These are phyloP conservation scores for Pristionchus pacificus DNA, from an alignment of 1,140 invertebrate genomes.

Conservation along the genomic window DNA sequence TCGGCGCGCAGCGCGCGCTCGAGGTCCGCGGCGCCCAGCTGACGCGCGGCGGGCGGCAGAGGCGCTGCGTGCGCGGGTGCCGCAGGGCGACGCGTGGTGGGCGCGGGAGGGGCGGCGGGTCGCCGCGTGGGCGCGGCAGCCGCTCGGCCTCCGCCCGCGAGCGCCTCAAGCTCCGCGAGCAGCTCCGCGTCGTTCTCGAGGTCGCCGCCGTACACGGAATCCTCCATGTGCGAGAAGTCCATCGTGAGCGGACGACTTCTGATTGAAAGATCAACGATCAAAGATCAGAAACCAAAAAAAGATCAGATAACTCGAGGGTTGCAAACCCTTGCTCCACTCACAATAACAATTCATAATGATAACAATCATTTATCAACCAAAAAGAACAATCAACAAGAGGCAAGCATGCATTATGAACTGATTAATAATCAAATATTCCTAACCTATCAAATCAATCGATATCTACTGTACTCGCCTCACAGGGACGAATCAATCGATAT, in stretches of 20 bases:
- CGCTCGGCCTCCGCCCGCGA: neutral
- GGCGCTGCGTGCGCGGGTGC: conserved; percentile 1
- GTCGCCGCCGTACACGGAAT: conserved; percentile 27
- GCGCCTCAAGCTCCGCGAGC: conserved; percentile 31
- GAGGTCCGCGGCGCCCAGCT: too few species aligned
- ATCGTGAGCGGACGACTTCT: conserved; percentile 15
- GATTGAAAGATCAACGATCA: neutral
- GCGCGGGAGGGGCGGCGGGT: conserved; percentile 7
- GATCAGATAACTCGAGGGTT: conserved; percentile 2
- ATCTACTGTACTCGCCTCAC: too few species aligned
- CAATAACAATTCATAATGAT: too few species aligned
- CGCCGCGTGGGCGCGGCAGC: neutral
- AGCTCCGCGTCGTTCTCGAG: conserved; percentile 36
- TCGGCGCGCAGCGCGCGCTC: too few species aligned
- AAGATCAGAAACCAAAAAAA: conserved; percentile 11
- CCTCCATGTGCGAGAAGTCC: conserved; percentile 36
- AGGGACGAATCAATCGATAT: too few species aligned
- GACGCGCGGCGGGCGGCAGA: neutral
- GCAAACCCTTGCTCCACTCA: too few species aligned
- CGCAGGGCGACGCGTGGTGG: conserved; percentile 8
- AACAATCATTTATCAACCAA: too few species aligned
- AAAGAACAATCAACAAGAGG: too few species aligned
- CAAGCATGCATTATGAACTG: too few species aligned
- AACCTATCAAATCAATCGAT: too few species aligned
- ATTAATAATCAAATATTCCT: too few species aligned